Conservation (phyloP, 2,113 vertebrate species). For the Origma solitaria region DNA sequence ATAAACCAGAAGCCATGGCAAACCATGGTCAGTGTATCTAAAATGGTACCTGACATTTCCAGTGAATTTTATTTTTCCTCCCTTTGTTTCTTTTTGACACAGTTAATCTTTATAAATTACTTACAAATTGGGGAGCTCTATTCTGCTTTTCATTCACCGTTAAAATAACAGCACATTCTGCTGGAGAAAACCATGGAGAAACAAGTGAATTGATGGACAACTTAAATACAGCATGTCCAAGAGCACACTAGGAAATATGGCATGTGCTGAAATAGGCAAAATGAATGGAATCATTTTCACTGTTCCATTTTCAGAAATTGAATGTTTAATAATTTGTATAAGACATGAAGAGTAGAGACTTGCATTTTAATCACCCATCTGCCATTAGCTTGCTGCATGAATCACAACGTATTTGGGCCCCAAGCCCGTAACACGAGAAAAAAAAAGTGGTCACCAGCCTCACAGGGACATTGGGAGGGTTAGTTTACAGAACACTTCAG, state of each 20-base stretch:
- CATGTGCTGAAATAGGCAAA: background rate
- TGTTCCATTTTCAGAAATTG: background rate
- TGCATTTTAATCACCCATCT: background rate
- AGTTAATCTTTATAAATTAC: background rate
- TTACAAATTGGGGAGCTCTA: background rate
- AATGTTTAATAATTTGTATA: background rate
- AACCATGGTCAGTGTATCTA: background rate
- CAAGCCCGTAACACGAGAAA: background rate
- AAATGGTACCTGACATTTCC: background rate
- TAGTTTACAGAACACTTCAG: background rate
- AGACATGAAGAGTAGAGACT: background rate
- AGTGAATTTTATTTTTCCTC: background rate
- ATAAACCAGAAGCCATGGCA: background rate
- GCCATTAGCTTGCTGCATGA: background rate
- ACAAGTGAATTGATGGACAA: background rate
- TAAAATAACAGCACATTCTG: background rate
- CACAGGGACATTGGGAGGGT: background rate
- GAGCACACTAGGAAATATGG: accelerated
- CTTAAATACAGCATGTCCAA: background rate
- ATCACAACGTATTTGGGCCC: background rate
- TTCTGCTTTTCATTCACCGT: background rate
- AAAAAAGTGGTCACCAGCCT: background rate
- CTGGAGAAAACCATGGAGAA: background rate
- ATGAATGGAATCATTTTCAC: background rate
- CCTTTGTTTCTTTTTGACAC: background rate